These are phyloP conservation scores for Bufo gargarizans DNA, from an alignment of 2,113 vertebrate genomes.

Conservation along the genomic window DNA sequence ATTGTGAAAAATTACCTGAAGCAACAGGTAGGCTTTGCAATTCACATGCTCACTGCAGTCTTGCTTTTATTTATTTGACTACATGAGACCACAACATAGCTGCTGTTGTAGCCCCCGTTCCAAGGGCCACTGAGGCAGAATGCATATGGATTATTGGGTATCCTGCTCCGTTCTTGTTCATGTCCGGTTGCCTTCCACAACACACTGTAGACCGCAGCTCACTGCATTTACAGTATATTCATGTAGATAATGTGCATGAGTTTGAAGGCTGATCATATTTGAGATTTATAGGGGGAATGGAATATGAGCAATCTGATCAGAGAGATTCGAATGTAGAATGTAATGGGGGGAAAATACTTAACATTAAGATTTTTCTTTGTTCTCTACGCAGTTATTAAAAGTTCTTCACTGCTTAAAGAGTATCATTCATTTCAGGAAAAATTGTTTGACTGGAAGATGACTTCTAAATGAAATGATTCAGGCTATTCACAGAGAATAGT, in stretches of 20 bases:
- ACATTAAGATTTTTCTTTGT: not conserved
- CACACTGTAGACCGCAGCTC: not conserved
- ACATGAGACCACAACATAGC: too few relatives aligned
- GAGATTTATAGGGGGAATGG: not conserved
- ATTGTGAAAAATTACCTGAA: too few relatives aligned
- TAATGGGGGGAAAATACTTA: not conserved
- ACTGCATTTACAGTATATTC: not conserved
- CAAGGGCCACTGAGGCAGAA: not conserved
- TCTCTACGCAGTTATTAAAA: not conserved
- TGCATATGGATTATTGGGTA: not conserved
- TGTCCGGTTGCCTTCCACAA: not conserved
- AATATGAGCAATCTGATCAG: not conserved
- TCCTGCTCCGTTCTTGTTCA: not conserved
- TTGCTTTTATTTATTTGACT: too few relatives aligned
- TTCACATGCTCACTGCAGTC: too few relatives aligned
- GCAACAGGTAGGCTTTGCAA: too few relatives aligned
- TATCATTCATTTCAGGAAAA: not conserved
- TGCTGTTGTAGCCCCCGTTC: not conserved
- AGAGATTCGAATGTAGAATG: too few relatives aligned
- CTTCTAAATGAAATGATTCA: conserved; percentile 60
- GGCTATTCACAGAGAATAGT: conserved; percentile 16
- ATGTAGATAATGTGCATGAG: not conserved
- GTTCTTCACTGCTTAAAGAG: not conserved
- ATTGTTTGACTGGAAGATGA: not conserved
- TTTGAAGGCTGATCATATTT: not conserved